A percentile compares a stretch with the other conserved stretches of the same genome.
phyloP scores from a whole-genome alignment of 2,888 invertebrate species.

The Sturmia bella region DNA sequence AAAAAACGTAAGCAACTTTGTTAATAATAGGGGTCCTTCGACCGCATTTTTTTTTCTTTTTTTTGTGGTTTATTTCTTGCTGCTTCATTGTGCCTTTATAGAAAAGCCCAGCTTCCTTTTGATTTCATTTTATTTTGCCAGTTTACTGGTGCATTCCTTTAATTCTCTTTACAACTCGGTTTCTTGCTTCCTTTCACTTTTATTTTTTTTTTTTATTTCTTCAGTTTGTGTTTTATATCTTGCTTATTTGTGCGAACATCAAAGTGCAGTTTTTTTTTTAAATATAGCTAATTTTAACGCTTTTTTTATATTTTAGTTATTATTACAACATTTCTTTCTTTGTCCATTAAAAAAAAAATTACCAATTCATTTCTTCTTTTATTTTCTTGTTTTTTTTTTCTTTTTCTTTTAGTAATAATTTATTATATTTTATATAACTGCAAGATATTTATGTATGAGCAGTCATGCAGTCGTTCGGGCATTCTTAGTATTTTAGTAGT shows the following conservation, averaged over 20 bases:
- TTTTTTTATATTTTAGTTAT: slow-evolving; percentile 36
- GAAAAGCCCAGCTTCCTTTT: slow-evolving; percentile 25
- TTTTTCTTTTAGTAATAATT: neutral
- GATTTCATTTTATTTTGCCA: neutral
- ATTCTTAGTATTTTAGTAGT: neutral
- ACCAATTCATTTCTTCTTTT: slow-evolving; percentile 12
- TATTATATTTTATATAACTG: neutral
- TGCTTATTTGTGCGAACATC: slow-evolving; percentile 15
- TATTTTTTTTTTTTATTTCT: slow-evolving; percentile 8
- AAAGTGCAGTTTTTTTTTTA: neutral
- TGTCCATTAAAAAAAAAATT: slow-evolving; percentile 51
- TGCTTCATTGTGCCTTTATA: slow-evolving; percentile 39
- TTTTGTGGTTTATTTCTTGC: slow-evolving; percentile 24
- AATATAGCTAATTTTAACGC: slow-evolving; percentile 34
- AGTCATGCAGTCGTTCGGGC: neutral
- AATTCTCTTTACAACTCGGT: neutral
- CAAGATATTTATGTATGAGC: neutral
- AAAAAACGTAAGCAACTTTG: too few species aligned
- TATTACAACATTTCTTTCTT: slow-evolving; percentile 16
- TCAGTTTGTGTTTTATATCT: too few species aligned
- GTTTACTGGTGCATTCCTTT: slow-evolving; percentile 1
- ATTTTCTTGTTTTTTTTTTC: neutral
- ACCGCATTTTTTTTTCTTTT: too few species aligned
- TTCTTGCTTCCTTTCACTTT: neutral
- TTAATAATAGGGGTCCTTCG: too few species aligned